Conservation (phyloP, 2,113 vertebrate species). For the Chelonoidis abingdonii region DNA sequence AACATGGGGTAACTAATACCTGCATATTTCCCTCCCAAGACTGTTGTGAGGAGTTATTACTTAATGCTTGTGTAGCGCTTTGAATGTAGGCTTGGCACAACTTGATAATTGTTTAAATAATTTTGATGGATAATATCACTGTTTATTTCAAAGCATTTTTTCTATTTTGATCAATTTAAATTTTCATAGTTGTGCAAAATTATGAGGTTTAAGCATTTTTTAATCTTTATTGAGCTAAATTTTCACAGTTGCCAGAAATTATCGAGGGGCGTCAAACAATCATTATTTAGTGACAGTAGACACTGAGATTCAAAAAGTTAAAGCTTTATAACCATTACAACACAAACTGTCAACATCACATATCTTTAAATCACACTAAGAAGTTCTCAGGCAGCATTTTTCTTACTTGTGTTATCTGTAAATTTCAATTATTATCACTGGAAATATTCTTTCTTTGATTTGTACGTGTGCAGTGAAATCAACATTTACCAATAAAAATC, state of each 20-base stretch:
- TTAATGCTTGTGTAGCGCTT: background rate
- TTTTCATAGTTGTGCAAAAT: background rate
- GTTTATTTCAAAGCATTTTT: background rate
- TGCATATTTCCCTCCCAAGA: fast-evolving
- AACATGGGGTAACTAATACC: background rate
- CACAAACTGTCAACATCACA: background rate
- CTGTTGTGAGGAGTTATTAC: background rate
- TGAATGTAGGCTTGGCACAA: background rate
- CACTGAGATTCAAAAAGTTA: background rate
- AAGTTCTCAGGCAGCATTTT: background rate
- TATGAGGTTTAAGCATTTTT: background rate
- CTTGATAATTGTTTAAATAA: background rate
- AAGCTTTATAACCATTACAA: background rate
- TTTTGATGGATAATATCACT: background rate
- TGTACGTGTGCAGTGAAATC: background rate
- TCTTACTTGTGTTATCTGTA: background rate
- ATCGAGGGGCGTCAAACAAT: background rate
- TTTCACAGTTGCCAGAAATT: background rate
- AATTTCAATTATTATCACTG: background rate
- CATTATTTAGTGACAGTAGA: background rate
- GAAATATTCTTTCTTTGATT: background rate
- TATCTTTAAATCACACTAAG: background rate
- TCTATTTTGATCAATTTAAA: background rate
- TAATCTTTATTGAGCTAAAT: background rate
- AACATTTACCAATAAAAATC: background rate